phyloP scores from a whole-genome alignment of 2,797 vertebrate genomes.

The Xerus rutilus region DNA sequence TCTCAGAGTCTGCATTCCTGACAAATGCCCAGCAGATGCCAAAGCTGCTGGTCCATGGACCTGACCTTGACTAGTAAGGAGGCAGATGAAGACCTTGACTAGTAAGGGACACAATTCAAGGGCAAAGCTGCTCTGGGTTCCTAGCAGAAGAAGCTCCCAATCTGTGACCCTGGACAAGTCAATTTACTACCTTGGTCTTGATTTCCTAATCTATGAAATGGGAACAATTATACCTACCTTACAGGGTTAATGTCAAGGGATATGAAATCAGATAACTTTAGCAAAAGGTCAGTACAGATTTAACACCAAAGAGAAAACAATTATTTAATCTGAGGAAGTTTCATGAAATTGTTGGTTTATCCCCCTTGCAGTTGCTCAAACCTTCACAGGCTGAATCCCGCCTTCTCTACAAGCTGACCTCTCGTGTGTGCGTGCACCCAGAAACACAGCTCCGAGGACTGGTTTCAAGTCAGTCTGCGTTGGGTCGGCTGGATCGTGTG shows the following conservation, averaged over 20 bases:
- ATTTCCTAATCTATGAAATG: background rate
- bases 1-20: background rate
- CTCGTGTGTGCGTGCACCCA: too few species aligned
- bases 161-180: background rate
- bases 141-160: background rate
- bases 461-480: background rate
- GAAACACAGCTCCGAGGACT: background rate
- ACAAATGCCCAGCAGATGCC: too few species aligned
- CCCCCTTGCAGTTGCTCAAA: background rate
- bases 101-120: accelerated
- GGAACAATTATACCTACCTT: background rate
- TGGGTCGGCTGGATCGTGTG: background rate
- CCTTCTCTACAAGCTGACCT: too few species aligned
- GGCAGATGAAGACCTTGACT: background rate
- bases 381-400: background rate
- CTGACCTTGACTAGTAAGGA: background rate
- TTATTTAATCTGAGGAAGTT: background rate
- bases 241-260: background rate
- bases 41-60: accelerated
- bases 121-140: background rate
- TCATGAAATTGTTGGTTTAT: background rate
- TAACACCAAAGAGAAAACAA: background rate
- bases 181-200: background rate
- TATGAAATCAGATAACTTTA: background rate
- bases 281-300: background rate